Base-by-base conservation (phyloP, 2,888 invertebrate species). In the Sphaerophoria taeniata region DNA sequence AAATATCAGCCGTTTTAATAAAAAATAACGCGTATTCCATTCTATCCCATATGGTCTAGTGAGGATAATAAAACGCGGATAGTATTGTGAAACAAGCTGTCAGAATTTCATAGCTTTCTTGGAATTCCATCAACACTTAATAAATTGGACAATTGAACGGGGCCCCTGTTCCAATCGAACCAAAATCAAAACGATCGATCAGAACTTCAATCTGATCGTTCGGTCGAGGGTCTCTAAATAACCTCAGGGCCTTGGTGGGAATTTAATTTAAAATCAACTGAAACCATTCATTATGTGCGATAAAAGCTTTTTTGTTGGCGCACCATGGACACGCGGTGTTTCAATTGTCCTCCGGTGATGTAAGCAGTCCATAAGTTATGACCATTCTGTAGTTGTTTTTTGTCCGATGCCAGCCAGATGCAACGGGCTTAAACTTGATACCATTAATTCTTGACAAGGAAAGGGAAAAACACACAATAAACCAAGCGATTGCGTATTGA, bases 311-410 rank as follows among this genome's bases (percentile, higher is more conserved):
- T 24, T 24, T 24, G 24, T 24, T n/a, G 60, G 58, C n/a, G 55
- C 4, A 14, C 31, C 12, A 24, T 24, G 45, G 60, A 43, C 16
- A 34, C 31, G 9, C 33, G 55, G 47, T 67, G 65, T 39, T 53
- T 39, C 79, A 71, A 80, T 80, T 80, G 75, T 76, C 80, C 84
- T 84, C 75, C 72, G 72, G 75, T 84, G 80, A 80, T 76, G 60
- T 76, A 84, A 84, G 84, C 75, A 72, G 80, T 14, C 75, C 74
- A 84, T 84, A 80, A 84, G 60, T 84, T 80, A 71, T 58, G 73
- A 14, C 14, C 49, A 33, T n/a, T 55, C 49, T 49, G 36, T 60
- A 60, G 16, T 49, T 51, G 45, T 47, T 16, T n/a, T 34, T 31
- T 60, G 14, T 9, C 45, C 34, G 24, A 53, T 24, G 63, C 24